Base-by-base conservation (phyloP, 2,113 vertebrate species). In the Garra rufa region DNA sequence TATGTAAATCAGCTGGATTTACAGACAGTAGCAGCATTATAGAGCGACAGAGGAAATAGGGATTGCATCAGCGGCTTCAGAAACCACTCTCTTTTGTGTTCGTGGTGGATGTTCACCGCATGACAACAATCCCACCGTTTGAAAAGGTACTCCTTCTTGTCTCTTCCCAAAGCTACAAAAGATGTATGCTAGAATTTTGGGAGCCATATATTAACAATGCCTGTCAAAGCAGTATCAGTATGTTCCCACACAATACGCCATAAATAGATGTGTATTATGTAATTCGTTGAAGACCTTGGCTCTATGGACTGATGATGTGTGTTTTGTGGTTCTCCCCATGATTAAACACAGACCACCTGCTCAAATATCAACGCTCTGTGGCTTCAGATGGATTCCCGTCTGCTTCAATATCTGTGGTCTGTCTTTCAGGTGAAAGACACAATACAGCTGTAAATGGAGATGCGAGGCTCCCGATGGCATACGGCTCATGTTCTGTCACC, bases 361-460 rank as follows among this genome's bases (percentile, higher is more conserved):
- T 76, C 70, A 65, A 44, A 81, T 75, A 75, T 41, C 65, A 30
- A 24, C 15, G 21, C 48, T 48, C 30, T 57, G 26, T 9, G 10
- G 19, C 46, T 52, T 73, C 26, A 28, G 57, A 85, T 61, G 21
- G 63, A 26, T 73, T 82, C 63, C 74, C 30, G 10, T 44, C 30
- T 69, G 79, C 34, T 75, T 79, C 65, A 46, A 3, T 57, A 17
- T 59, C 52, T 50, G 19, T 76, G 76, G 15, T 43, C 70, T 83
- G 7, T 55, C 48, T 67, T 24, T 38, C 44, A 38, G 67, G 57
- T 21, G 28, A 70, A 67, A 52, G 21, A 48, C 63, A 59, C 75
- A 77, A 83, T 28, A 26, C 61, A 55, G 76, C 55, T 65, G 80
- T 83, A 81, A 88, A 67, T n/a, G 80, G 76, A 86, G 50, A 86